Evolutionary conservation across 2,888 invertebrate species (phyloP).

Genomic region (Trichopoda pennipes): DNA sequence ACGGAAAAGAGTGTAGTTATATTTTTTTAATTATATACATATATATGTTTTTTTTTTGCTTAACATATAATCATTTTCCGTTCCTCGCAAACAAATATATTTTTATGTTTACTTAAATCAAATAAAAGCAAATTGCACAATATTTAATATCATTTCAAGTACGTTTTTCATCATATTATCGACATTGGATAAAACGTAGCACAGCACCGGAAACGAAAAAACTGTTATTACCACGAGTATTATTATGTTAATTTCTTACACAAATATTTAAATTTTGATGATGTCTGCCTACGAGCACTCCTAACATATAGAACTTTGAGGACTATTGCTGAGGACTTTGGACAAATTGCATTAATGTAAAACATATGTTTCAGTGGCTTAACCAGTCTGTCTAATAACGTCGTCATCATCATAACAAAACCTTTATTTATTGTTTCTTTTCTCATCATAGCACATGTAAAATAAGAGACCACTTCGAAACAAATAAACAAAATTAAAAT

Average conservation of each 20-base stretch:
- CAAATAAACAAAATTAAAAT: slow-evolving; percentile 11
- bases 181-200: no score
- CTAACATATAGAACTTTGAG: slow-evolving; percentile 23
- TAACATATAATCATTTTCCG: no score
- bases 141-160: background rate
- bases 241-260: slow-evolving; percentile 73
- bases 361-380: slow-evolving; percentile 69
- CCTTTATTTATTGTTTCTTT: slow-evolving; percentile 24
- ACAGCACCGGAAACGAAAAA: slow-evolving; percentile 71
- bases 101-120: no score
- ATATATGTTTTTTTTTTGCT: no score
- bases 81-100: no score
- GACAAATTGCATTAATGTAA: slow-evolving; percentile 57
- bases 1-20: no score
- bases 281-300: slow-evolving; percentile 32
- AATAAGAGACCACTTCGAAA: slow-evolving; percentile 49
- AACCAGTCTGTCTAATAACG: slow-evolving; percentile 54
- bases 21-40: no score
- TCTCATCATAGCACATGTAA: slow-evolving; percentile 50
- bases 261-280: slow-evolving; percentile 48
- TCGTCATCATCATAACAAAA: slow-evolving; percentile 20
- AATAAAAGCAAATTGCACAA: no score
- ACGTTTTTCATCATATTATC: slow-evolving; percentile 30
- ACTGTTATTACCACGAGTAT: slow-evolving; percentile 65
- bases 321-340: slow-evolving; percentile 47